Evolutionary conservation across 2,113 vertebrate species (phyloP).

Genomic region (Physeter macrocephalus): DNA sequence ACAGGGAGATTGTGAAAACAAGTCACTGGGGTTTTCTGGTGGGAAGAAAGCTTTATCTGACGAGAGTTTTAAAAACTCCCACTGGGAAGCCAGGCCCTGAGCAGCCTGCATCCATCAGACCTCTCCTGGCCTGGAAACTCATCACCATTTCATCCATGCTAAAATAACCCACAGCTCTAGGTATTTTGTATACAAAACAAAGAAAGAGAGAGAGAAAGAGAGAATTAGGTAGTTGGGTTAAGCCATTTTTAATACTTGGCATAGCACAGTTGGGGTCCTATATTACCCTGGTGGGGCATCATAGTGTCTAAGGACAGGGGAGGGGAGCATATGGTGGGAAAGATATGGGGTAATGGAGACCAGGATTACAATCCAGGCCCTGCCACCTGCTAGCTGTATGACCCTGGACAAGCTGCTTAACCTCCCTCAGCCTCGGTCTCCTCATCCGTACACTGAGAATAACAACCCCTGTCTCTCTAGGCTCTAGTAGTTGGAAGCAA

Average conservation of each 20-base stretch:
- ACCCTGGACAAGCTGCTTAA: neutral
- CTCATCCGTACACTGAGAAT: neutral
- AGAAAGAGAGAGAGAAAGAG: fast-evolving
- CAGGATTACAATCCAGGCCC: neutral
- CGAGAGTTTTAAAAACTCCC: neutral
- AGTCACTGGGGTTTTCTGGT: neutral
- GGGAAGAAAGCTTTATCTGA: slow-evolving; percentile 29
- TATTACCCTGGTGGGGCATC: neutral
- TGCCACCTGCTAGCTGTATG: fast-evolving
- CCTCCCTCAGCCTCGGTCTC: neutral
- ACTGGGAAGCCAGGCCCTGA: neutral
- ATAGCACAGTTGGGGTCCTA: neutral
- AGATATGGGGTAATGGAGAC: neutral
- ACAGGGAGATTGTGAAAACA: neutral
- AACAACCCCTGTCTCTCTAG: neutral
- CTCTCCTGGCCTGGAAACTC: neutral
- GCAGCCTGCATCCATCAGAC: neutral
- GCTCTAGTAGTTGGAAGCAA: fast-evolving
- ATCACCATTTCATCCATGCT: neutral
- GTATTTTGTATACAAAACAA: too few species aligned
- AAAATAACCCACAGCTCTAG: neutral
- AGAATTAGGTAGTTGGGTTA: neutral
- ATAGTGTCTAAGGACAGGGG: neutral
- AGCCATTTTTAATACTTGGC: neutral
- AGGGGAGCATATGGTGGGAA: neutral